Evolutionary conservation across 1,140 invertebrate species (phyloP).

Genomic region (Ceratosolen fusciceps): DNA sequence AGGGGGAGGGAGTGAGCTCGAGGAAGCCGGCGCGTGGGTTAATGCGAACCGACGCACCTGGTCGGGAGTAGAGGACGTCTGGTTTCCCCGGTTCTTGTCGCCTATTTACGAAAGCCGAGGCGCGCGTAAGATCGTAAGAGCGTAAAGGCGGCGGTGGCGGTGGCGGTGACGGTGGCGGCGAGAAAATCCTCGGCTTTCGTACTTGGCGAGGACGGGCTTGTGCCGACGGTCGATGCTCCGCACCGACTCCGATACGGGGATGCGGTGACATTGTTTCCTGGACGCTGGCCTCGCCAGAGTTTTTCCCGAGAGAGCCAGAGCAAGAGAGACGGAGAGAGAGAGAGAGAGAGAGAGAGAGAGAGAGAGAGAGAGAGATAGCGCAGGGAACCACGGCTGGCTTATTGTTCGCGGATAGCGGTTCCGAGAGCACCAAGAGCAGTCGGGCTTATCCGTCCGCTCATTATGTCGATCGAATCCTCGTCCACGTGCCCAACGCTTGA

Average conservation of each 20-base stretch:
- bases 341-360: no score
- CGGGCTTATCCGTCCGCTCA: not conserved
- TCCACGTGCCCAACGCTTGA: no score
- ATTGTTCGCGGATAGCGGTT: constrained; percentile 32
- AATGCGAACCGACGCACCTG: constrained; percentile 37
- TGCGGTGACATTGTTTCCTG: constrained; percentile 46
- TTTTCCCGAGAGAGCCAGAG: not conserved
- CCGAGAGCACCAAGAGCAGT: not conserved
- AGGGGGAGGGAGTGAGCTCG: no score
- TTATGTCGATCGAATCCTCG: not conserved
- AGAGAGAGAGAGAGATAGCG: no score
- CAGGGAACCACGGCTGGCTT: no score
- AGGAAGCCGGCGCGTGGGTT: constrained; percentile 45
- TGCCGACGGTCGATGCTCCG: constrained; percentile 44
- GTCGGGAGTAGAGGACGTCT: constrained; percentile 22
- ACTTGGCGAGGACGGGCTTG: constrained; percentile 45
- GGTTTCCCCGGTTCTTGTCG: constrained; percentile 46
- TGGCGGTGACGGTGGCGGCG: constrained; percentile 30
- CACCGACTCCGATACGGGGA: constrained; percentile 4
- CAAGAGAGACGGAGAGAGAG: no score
- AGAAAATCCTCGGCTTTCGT: constrained; percentile 46
- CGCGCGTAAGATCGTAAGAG: constrained; percentile 6
- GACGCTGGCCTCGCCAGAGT: constrained; percentile 1
- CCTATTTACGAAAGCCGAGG: constrained; percentile 44
- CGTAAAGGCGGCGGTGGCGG: not conserved